Conservation (phyloP, 2,113 vertebrate genomes). For the Argyrosomus japonicus region DNA sequence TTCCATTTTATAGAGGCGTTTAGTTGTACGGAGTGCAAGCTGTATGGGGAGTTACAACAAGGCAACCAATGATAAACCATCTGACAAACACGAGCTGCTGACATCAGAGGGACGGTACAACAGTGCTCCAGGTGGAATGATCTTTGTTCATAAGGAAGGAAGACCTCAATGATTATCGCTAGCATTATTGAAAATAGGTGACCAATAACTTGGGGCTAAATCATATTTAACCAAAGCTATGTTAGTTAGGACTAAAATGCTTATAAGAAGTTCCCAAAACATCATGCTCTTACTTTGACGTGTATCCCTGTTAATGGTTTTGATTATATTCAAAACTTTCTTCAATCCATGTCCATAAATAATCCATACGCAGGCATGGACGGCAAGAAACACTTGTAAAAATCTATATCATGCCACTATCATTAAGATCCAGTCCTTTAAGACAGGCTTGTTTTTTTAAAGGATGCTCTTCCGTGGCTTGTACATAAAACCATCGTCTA, state of each 20-base stretch:
- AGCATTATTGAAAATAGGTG: neutral
- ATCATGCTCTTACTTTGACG: neutral
- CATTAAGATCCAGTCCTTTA: conserved; percentile 7
- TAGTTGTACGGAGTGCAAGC: conserved; percentile 59
- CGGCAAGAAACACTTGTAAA: conserved; percentile 30
- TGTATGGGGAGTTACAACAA: conserved; percentile 34
- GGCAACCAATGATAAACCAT: conserved; percentile 36
- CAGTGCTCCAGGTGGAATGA: conserved; percentile 24
- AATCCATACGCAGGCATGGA: conserved; percentile 30
- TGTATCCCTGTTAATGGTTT: neutral
- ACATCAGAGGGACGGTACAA: conserved; percentile 29
- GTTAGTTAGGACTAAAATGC: neutral
- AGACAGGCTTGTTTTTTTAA: conserved; percentile 11
- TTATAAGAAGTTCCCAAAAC: conserved; percentile 8
- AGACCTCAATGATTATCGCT: conserved; percentile 55
- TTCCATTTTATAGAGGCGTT: conserved; percentile 56
- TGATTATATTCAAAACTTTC: conserved; percentile 11
- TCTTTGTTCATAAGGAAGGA: conserved; percentile 35
- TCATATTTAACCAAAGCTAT: conserved; percentile 1
- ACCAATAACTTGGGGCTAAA: neutral
- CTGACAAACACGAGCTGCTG: conserved; percentile 37
- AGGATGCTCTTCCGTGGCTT: neutral
- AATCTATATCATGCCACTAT: conserved; percentile 34
- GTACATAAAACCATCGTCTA: conserved; percentile 32
- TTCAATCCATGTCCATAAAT: conserved; percentile 44